A percentile compares a stretch with the other conserved stretches of the same genome.
Conservation (phyloP, 1,140 invertebrate species). For the Sarcophaga bullata region DNA sequence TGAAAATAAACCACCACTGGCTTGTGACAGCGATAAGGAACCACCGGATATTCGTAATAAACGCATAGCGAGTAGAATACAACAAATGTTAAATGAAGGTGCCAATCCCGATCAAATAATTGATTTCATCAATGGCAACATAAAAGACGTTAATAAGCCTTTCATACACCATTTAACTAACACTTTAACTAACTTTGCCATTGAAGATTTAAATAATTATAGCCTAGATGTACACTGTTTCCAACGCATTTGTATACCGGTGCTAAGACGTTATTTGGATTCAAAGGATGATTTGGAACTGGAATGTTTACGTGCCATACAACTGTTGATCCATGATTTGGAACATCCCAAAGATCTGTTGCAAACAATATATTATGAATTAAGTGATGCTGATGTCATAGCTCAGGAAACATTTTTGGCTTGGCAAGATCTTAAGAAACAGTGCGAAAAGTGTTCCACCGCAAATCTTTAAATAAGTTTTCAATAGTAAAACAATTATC, state of each 20-base stretch:
- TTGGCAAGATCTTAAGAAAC: constrained; percentile 58
- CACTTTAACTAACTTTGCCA: constrained; percentile 75
- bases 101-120: constrained; percentile 73
- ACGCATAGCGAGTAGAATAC: constrained; percentile 57
- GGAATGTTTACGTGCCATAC: constrained; percentile 84
- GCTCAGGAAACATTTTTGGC: constrained; percentile 58
- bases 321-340: constrained; percentile 76
- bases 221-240: constrained; percentile 66
- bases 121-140: constrained; percentile 75
- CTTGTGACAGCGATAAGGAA: constrained; percentile 51
- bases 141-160: constrained; percentile 68
- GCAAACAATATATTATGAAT: constrained; percentile 56
- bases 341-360: constrained; percentile 81
- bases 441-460: no score
- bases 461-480: no score
- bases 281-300: constrained; percentile 77
- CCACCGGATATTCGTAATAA: constrained; percentile 52
- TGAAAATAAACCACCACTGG: constrained; percentile 45
- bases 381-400: constrained; percentile 59
- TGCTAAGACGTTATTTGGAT: constrained; percentile 81
- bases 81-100: constrained; percentile 70
- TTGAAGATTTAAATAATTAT: constrained; percentile 66
- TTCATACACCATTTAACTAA: constrained; percentile 81
- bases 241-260: constrained; percentile 67
- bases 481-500: no score